Base-by-base conservation (phyloP, 2,888 invertebrate genomes). In the Psylliodes chrysocephalus region DNA sequence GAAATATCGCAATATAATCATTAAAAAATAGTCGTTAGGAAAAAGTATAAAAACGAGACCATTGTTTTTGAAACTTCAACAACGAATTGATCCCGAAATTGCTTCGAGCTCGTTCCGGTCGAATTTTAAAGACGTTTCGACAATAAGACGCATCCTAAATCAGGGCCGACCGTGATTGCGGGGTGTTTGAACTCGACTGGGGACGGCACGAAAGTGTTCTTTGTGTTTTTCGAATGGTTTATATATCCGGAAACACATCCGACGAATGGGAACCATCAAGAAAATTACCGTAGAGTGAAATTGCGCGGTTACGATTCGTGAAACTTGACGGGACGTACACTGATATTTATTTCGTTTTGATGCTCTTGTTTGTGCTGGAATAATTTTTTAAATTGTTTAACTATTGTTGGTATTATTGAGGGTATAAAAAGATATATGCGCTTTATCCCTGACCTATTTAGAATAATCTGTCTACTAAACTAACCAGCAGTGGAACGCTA, bases 121-220 rank as follows among this genome's bases (percentile, higher is more conserved):
- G 19, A 25, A 46, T 8, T 14, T 10, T 46, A 46, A 46, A 19
- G 2, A 17, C 46, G n/a, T n/a, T 46, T 46, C 22, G 19, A 46
- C 19, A 46, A 46, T 46, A 46, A 46, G 46, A 46, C 14, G 46
- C 25, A 25, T 25, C 22, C 46, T 35, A 52, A 52, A 52, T 52
- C 52, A 52, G 35, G 18, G 22, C 35, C 14, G 22, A 52, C 38
- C 17, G 52, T 52, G 38, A 52, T 52, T 52, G 18, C 38, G 19
- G 52, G 52, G 52, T 52, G 52, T 52, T 52, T 52, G 52, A 52
- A 52, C 52, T 38, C 52, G 35, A 38, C 25, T 38, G 6, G 35
- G 18, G 14, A 38, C 38, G 52, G 52, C 25, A 19, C 52, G 10
- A 6, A 52, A 52, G 52, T 52, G 52, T 52, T 14, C 18, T 52